Base-by-base conservation (phyloP, 2,797 vertebrate species). In the Tragelaphus eurycerus region DNA sequence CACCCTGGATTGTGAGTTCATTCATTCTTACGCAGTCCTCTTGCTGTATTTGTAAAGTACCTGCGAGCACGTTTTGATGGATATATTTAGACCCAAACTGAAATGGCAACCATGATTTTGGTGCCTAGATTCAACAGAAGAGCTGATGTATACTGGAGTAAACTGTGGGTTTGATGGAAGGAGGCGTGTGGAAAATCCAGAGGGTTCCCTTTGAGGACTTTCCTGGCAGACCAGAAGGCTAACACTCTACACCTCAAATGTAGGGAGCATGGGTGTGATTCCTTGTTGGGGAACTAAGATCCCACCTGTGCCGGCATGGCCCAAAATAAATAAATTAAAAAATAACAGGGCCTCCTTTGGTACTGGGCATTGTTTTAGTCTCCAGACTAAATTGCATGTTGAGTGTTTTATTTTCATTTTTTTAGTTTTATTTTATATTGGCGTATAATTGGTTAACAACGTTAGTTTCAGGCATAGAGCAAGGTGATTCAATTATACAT, bases 281-380 rank as follows among this genome's bases (percentile, higher is more conserved):
- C n/a, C n/a, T 43, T 23, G 71, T 15, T 43, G 23, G 38, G 71
- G 21, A 27, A 25, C 38, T 74, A 43, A 74, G 71, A 43, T 74
- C 38, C 71, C 38, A 8, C 71, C 38, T 74, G 6, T 74, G 38
- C 38, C 25, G 71, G 38, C 23, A 43, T 25, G 38, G 71, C 23
- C 3, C 13, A 25, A 43, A 74, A 74, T 13, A 43, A 43, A 27
- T 74, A 74, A 14, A 43, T 74, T 43, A 74, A 43, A 25, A 74
- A 25, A 25, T 15, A 74, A 74, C 38, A 6, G 0, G 12, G 4
- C 0, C 0, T 4, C 10, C 7, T 17, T 2, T 19, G 2, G 12
- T 7, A 2, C 3, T 2, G 23, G 12, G 10, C 17, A 23, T 14
- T n/a, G 2, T 17, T 57, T 3, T 31, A 1, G 3, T 38, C 13